Conservation (phyloP, 2,888 invertebrate genomes). For the Crematogaster levior region DNA sequence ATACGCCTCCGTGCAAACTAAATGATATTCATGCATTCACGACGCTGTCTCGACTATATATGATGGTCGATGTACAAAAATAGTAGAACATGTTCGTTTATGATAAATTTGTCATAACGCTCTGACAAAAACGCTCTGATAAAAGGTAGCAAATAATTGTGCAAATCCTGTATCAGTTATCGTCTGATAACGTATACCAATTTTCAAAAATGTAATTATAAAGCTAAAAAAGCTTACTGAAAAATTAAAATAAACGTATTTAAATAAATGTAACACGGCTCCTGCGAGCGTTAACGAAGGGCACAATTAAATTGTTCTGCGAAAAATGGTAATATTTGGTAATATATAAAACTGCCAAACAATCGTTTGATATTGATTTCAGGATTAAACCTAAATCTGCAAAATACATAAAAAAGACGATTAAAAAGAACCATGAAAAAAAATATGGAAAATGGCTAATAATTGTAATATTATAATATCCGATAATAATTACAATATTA, state of each 20-base stretch:
- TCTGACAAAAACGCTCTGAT: slow-evolving; percentile 19
- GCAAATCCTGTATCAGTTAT: slow-evolving; percentile 36
- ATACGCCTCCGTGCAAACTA: slow-evolving; percentile 44
- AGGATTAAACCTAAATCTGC: neutral
- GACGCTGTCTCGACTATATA: neutral
- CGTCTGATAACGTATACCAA: neutral
- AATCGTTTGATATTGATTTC: slow-evolving; percentile 19
- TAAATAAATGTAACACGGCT: slow-evolving; percentile 7
- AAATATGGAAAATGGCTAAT: neutral
- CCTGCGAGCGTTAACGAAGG: slow-evolving; percentile 11
- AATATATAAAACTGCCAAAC: slow-evolving; percentile 6
- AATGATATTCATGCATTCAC: slow-evolving; percentile 38
- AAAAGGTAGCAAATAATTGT: slow-evolving; percentile 26
- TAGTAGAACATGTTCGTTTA: slow-evolving; percentile 38
- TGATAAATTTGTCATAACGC: slow-evolving; percentile 30
- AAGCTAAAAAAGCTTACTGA: slow-evolving; percentile 14
- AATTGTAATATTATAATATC: too few relatives aligned
- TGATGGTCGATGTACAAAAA: neutral
- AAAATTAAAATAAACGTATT: slow-evolving; percentile 38
- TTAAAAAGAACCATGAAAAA: neutral
- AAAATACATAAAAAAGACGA: neutral
- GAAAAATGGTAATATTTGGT: slow-evolving; percentile 11
- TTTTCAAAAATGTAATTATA: slow-evolving; percentile 30
- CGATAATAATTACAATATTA: too few relatives aligned
- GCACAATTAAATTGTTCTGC: slow-evolving; percentile 23